Conservation (phyloP, 2,888 invertebrate genomes). For the Agonopterix arenella region DNA sequence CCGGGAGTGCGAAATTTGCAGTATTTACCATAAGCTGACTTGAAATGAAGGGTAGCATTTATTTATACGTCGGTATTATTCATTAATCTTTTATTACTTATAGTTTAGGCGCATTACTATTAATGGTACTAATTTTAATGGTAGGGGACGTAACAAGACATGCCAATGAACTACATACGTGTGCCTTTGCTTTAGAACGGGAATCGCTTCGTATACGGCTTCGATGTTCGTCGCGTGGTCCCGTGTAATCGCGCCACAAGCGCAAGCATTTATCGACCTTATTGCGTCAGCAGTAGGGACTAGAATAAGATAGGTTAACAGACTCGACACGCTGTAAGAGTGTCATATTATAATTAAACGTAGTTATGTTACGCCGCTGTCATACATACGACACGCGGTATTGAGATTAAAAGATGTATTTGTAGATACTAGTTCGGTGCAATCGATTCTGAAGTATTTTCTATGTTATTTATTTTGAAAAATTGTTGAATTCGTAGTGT, state of each 20-base stretch:
- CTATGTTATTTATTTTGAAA: background rate
- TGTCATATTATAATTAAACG: slow-evolving; percentile 47
- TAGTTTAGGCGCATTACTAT: no score
- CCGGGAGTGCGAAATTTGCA: no score
- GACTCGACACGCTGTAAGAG: slow-evolving; percentile 42
- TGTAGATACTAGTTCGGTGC: background rate
- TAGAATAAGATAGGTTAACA: background rate
- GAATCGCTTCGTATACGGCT: no score
- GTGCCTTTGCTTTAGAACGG: no score
- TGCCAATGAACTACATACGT: no score
- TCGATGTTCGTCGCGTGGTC: no score
- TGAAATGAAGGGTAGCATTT: no score
- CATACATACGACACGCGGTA: slow-evolving; percentile 30
- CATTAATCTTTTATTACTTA: no score
- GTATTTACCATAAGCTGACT: no score
- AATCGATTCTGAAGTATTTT: background rate
- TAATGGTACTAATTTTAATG: no score
- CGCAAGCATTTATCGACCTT: slow-evolving; percentile 16
- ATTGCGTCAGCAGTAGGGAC: slow-evolving; percentile 7
- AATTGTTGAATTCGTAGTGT: slow-evolving; percentile 4
- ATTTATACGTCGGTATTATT: no score
- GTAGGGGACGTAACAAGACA: no score
- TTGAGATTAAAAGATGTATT: background rate
- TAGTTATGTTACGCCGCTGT: slow-evolving; percentile 17
- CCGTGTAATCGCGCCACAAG: slow-evolving; percentile 1